phyloP scores from a whole-genome alignment of 2,888 invertebrate species.

The Drosophila vallismaia region DNA sequence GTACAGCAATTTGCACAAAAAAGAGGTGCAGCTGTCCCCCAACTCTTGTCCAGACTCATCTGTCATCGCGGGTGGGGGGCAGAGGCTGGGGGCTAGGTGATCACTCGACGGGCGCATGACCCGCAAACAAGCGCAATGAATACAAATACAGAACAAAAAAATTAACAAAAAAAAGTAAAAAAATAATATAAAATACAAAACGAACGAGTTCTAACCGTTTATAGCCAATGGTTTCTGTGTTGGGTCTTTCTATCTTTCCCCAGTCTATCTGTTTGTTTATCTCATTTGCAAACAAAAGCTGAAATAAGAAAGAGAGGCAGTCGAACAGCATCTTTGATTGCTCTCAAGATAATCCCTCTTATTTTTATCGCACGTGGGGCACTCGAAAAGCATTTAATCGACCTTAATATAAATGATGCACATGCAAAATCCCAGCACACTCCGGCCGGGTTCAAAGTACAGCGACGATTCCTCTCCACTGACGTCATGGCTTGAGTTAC shows the following conservation, averaged over 20 bases:
- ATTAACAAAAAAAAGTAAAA: constrained; percentile 5
- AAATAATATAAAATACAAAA: constrained; percentile 2
- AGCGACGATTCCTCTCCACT: constrained; percentile 26
- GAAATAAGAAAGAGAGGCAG: constrained; percentile 15
- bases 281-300: constrained; percentile 33
- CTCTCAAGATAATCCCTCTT: not conserved
- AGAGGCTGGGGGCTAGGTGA: constrained; percentile 38
- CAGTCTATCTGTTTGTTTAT: constrained; percentile 46
- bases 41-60: constrained; percentile 30
- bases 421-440: not conserved
- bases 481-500: constrained; percentile 47
- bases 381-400: constrained; percentile 34
- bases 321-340: constrained; percentile 5
- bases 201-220: constrained; percentile 61
- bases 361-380: constrained; percentile 36
- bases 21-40: constrained; percentile 27
- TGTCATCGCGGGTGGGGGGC: constrained; percentile 8
- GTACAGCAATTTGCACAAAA: constrained; percentile 23
- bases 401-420: constrained; percentile 13
- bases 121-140: constrained; percentile 44
- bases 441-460: constrained; percentile 46
- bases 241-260: constrained; percentile 11
- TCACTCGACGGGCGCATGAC: constrained; percentile 79
- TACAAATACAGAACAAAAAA: constrained; percentile 2
- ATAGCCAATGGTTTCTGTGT: constrained; percentile 22